A percentile compares a stretch with the other conserved stretches of the same genome.
Conservation (phyloP, 2,797 vertebrate genomes). For the Protosalanx chinensis region DNA sequence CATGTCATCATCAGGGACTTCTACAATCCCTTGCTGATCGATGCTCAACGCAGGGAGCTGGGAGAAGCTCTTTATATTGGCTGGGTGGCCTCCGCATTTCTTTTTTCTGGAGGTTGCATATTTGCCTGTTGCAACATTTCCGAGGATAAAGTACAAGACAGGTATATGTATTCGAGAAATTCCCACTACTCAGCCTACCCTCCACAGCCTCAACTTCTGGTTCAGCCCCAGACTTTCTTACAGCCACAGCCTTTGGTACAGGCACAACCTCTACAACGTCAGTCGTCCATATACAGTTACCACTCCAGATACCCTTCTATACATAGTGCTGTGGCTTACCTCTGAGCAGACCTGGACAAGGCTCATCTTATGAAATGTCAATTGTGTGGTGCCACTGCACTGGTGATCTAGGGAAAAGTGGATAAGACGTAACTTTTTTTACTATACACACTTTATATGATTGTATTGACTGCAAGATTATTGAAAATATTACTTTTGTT, state of each 20-base stretch:
- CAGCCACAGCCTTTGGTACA: constrained; percentile 51
- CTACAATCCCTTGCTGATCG: constrained; percentile 78
- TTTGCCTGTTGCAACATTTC: constrained; percentile 72
- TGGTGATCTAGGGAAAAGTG: too few relatives aligned
- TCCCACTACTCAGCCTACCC: constrained; percentile 64
- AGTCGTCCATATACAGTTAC: constrained; percentile 60
- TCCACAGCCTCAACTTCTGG: constrained; percentile 24
- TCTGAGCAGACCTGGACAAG: constrained; percentile 53
- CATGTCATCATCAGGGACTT: constrained; percentile 84
- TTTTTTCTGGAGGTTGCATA: constrained; percentile 78
- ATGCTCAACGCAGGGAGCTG: constrained; percentile 83
- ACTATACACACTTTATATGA: too few relatives aligned
- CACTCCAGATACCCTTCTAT: constrained; percentile 64
- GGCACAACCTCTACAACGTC: constrained; percentile 41
- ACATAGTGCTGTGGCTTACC: constrained; percentile 70
- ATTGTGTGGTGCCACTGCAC: too few relatives aligned
- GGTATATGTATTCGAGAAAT: constrained; percentile 59
- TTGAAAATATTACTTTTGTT: too few relatives aligned
- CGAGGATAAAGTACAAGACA: constrained; percentile 49
- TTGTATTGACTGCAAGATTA: too few relatives aligned
- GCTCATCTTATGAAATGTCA: constrained; percentile 3
- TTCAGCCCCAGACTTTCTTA: constrained; percentile 38
- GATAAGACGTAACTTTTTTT: too few relatives aligned
- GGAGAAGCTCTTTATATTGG: constrained; percentile 92
- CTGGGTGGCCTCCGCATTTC: constrained; percentile 78